Conservation (phyloP, 1,140 invertebrate genomes). For the Metopolophium dirhodum region DNA sequence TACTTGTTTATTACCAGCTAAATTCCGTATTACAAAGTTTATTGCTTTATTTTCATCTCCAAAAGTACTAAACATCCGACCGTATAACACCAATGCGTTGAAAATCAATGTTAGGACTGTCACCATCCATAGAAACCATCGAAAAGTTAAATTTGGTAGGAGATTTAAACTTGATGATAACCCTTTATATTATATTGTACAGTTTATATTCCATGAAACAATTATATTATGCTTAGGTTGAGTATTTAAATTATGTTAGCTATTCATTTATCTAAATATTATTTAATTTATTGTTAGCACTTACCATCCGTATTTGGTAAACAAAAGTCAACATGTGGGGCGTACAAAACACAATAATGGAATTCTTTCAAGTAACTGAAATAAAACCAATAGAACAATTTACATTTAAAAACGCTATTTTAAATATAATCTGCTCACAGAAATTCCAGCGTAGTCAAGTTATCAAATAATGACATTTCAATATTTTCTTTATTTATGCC, state of each 20-base stretch:
- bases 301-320: conserved; percentile 67
- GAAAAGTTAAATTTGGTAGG: conserved; percentile 69
- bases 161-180: conserved; percentile 74
- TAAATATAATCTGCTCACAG: conserved; percentile 61
- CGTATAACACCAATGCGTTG: conserved; percentile 74
- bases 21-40: conserved; percentile 74
- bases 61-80: conserved; percentile 69
- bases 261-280: neutral
- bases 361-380: conserved; percentile 75
- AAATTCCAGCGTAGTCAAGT: conserved; percentile 66
- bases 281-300: neutral
- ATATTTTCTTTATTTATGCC: conserved; percentile 68
- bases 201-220: neutral
- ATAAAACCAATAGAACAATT: conserved; percentile 60
- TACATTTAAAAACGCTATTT: neutral
- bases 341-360: conserved; percentile 71
- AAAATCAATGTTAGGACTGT: conserved; percentile 71
- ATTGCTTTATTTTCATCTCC: conserved; percentile 67
- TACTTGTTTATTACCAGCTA: conserved; percentile 67
- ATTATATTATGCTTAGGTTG: neutral
- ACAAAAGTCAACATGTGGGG: conserved; percentile 70
- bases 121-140: conserved; percentile 76
- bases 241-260: neutral
- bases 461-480: conserved; percentile 66
- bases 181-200: conserved; percentile 62